A percentile compares a stretch with the other conserved stretches of the same genome.
Evolutionary conservation across 2,113 vertebrate genomes (phyloP).

Genomic region (Siphamia tubifer): DNA sequence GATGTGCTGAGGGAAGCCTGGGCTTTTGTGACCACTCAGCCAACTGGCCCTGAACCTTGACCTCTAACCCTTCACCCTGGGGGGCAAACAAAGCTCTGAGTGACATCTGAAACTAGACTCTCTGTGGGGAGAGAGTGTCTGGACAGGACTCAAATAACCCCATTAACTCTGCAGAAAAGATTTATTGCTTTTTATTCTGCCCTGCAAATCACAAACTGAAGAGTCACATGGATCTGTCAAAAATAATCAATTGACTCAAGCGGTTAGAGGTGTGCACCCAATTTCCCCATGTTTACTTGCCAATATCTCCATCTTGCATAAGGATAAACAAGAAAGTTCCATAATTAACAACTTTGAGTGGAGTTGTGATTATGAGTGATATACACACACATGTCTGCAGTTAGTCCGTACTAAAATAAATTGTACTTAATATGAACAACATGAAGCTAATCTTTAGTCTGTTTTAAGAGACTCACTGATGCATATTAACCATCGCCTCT

Average conservation of each 20-base stretch:
- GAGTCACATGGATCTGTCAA: constrained; percentile 49
- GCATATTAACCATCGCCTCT: constrained; percentile 39
- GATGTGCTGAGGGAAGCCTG: constrained; percentile 74
- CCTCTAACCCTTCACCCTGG: constrained; percentile 80
- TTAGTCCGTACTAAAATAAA: constrained; percentile 42
- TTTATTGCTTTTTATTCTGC: constrained; percentile 68
- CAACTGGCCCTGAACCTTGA: constrained; percentile 81
- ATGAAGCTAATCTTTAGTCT: constrained; percentile 32
- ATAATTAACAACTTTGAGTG: constrained; percentile 53
- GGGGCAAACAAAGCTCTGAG: constrained; percentile 80
- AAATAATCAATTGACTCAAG: constrained; percentile 43
- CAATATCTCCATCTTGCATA: constrained; percentile 49
- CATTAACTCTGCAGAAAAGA: constrained; percentile 77
- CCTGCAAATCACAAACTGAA: constrained; percentile 45
- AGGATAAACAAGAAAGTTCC: constrained; percentile 44
- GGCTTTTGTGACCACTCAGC: constrained; percentile 80
- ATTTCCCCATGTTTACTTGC: constrained; percentile 54
- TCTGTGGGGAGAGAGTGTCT: constrained; percentile 79
- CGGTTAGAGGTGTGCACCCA: constrained; percentile 51
- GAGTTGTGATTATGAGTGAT: constrained; percentile 45
- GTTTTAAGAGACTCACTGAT: constrained; percentile 29
- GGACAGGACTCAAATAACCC: constrained; percentile 78
- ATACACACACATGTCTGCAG: constrained; percentile 40
- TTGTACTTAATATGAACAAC: constrained; percentile 53
- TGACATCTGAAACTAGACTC: constrained; percentile 82